phyloP scores from a whole-genome alignment of 2,113 vertebrate species.

The Nibea albiflora region DNA sequence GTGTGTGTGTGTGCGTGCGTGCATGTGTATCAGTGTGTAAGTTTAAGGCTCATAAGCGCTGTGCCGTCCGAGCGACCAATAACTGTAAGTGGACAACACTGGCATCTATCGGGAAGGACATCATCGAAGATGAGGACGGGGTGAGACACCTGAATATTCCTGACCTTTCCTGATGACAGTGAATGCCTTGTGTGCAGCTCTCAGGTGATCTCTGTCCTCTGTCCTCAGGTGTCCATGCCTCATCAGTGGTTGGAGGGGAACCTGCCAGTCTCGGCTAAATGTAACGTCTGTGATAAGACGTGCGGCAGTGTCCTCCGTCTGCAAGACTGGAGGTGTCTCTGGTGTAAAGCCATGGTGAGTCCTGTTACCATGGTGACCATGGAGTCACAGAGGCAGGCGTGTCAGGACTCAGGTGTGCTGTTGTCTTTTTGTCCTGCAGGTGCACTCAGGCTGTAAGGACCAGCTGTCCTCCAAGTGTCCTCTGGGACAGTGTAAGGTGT shows the following conservation, averaged over 20 bases:
- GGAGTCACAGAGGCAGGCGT: no score
- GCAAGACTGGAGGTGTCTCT: constrained; percentile 97
- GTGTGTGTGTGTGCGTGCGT: neutral
- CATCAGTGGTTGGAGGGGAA: constrained; percentile 99
- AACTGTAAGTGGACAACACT: constrained; percentile 99
- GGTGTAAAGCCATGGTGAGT: constrained; percentile 97
- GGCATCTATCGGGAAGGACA: constrained; percentile 96
- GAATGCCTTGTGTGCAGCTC: neutral
- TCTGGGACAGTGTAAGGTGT: constrained; percentile 96
- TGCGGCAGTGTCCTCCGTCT: constrained; percentile 96
- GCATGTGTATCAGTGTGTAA: constrained; percentile 89
- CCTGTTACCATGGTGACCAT: neutral
- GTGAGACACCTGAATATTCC: constrained; percentile 77
- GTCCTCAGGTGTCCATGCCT: constrained; percentile 93
- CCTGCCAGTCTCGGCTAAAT: constrained; percentile 95
- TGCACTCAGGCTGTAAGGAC: constrained; percentile 93
- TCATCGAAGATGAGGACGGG: constrained; percentile 97
- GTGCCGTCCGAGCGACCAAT: constrained; percentile 94
- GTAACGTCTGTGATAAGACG: constrained; percentile 94
- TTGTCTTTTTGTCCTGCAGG: constrained; percentile 79
- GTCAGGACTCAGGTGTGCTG: no score
- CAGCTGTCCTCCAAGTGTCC: constrained; percentile 93
- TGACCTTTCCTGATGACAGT: neutral
- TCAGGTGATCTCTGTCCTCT: neutral
- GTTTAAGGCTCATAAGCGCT: constrained; percentile 97